Evolutionary conservation across 2,888 invertebrate genomes (phyloP), one percentile per base, ranked within the genome.

Genomic region (Crepidodera aurea): DNA sequence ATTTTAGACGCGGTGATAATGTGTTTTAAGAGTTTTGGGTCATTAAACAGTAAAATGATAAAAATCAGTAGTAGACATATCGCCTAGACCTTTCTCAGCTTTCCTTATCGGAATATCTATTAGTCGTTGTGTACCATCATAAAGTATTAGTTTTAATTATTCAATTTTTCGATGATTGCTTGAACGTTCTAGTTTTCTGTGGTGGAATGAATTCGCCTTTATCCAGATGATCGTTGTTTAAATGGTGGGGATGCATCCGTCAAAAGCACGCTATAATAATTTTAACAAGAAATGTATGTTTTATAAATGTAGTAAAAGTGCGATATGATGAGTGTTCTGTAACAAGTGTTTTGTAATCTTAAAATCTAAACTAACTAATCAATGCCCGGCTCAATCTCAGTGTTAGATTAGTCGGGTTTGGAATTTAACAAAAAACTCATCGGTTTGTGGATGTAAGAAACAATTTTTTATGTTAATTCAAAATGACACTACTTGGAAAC

Each of bases 351-450:
- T 55, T 66, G 18, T 56, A 62, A 65, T 66, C 60, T 65, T 44
- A 48, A 54, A 59, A 50, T 46, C 46, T 27, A 54, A 64, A 18
- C 48, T 58, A 65, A 64, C 69, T 75, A 74, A 78, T 78, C 25
- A 19, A 68, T 70, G 67, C 51, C 81, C 83, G 81, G 78, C 84
- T 85, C 84, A 83, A 83, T 84, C 84, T 85, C 85, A 84, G 84
- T 81, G 84, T 77, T 22, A 85, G 85, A 84, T 86, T 85, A 85
- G 82, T 84, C 83, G 81, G 83, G 81, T 63, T 62, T 54, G 1
- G 6, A 57, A 27, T 18, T 13, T 37, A 46, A 42, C 42, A 40
- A 63, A 58, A 50, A 58, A 40, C 51, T 12, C 15, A 56, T 27
- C 19, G 40, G 57, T 42, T 29, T 22, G 53, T 50, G 61, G 19